Evolutionary conservation across 2,888 invertebrate genomes (phyloP).

Genomic region (Melitaea athalia): DNA sequence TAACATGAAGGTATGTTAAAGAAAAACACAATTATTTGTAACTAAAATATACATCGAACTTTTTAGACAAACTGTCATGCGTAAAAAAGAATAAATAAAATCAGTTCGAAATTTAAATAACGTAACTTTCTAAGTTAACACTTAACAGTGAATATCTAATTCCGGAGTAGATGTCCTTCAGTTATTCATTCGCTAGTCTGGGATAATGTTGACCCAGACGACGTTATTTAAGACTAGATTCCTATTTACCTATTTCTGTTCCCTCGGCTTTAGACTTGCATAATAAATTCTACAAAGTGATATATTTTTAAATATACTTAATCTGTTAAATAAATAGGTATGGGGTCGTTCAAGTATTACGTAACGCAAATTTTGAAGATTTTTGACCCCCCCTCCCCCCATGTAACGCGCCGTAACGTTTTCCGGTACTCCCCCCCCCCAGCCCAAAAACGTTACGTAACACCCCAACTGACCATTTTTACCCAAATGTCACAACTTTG

Average conservation of each 20-base stretch:
- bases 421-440: too few species aligned
- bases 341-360: too few species aligned
- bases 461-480: too few species aligned
- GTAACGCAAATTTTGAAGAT: too few species aligned
- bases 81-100: background rate
- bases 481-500: too few species aligned
- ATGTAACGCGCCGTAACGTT: too few species aligned
- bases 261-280: background rate
- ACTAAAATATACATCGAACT: too few species aligned
- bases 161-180: constrained; percentile 23
- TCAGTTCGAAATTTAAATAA: constrained; percentile 15
- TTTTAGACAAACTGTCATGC: too few species aligned
- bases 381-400: too few species aligned
- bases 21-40: too few species aligned
- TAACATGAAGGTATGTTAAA: too few species aligned
- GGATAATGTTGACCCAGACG: constrained; percentile 35
- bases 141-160: background rate
- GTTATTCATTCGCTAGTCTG: constrained; percentile 25
- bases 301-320: background rate
- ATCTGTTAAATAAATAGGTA: background rate
- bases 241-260: constrained; percentile 11
- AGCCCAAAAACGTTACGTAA: too few species aligned
- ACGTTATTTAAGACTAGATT: constrained; percentile 18
- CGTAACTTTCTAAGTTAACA: background rate
- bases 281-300: background rate